Conservation (phyloP, 2,888 invertebrate species). For the Sicus ferrugineus region DNA sequence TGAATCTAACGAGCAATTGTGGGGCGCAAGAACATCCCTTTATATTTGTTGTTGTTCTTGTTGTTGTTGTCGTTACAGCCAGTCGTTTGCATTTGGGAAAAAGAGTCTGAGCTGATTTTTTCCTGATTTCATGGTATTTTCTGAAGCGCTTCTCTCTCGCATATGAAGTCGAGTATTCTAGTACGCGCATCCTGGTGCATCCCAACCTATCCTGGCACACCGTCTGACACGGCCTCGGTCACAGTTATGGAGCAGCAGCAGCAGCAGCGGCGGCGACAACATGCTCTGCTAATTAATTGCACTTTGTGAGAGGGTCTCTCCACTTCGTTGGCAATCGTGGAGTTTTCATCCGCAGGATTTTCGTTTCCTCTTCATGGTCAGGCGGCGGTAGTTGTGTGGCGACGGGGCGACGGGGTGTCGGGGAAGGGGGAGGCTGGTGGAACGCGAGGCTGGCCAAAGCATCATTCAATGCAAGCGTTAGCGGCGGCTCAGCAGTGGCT, state of each 20-base stretch:
- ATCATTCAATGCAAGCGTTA: no score
- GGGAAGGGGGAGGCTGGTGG: background rate
- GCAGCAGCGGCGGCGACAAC: background rate
- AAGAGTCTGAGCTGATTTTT: background rate
- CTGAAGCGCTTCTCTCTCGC: no score
- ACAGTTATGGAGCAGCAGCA: background rate
- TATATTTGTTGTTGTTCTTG: background rate
- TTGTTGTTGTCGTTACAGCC: background rate
- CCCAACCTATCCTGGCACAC: background rate
- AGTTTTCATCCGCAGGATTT: conserved; percentile 14
- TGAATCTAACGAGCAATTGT: no score
- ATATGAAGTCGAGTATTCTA: no score
- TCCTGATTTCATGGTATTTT: no score
- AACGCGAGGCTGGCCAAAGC: no score
- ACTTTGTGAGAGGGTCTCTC: conserved; percentile 22
- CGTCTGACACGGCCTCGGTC: background rate
- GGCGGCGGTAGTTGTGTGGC: background rate
- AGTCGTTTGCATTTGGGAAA: background rate
- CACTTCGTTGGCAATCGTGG: background rate
- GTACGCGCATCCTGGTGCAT: no score
- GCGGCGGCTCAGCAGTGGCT: background rate
- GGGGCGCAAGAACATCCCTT: no score
- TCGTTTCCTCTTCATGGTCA: conserved; percentile 30
- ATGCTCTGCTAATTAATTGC: conserved; percentile 47
- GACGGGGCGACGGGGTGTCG: background rate